phyloP scores from a whole-genome alignment of 2,797 vertebrate species.

The Phrynocephalus forsythii region DNA sequence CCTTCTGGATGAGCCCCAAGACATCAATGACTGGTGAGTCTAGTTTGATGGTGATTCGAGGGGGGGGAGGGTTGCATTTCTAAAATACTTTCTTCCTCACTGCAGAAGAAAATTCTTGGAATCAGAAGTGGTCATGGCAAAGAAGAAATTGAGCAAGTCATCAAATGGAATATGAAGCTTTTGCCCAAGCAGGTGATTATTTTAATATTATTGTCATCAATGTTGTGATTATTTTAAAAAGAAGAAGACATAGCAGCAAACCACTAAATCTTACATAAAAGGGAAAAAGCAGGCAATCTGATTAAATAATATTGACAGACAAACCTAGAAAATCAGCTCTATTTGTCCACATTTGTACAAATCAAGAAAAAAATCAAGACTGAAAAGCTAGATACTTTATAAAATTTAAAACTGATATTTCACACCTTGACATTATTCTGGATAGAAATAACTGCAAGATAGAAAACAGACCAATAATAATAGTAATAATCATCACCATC shows the following conservation, averaged over 20 bases:
- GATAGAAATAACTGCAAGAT: constrained; percentile 11
- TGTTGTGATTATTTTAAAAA: background rate
- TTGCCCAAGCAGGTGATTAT: background rate
- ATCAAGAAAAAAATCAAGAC: background rate
- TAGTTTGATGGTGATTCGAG: background rate
- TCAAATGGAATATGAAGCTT: background rate
- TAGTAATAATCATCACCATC: too few relatives aligned
- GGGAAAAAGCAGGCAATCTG: background rate
- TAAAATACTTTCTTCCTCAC: background rate
- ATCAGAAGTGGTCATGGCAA: background rate
- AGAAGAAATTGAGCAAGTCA: background rate
- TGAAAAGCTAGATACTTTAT: background rate
- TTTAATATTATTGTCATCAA: background rate
- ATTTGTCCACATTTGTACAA: background rate
- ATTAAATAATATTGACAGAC: background rate
- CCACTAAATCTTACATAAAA: background rate
- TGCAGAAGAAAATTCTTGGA: background rate
- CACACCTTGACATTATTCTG: background rate
- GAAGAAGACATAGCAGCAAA: background rate
- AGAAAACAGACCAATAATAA: background rate
- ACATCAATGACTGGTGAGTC: too few relatives aligned
- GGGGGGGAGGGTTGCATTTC: background rate
- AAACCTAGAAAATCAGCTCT: background rate
- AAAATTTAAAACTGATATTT: background rate
- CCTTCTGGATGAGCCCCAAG: too few relatives aligned